Conservation (phyloP, 2,888 invertebrate genomes). For the Acrocyrtus sp. region DNA sequence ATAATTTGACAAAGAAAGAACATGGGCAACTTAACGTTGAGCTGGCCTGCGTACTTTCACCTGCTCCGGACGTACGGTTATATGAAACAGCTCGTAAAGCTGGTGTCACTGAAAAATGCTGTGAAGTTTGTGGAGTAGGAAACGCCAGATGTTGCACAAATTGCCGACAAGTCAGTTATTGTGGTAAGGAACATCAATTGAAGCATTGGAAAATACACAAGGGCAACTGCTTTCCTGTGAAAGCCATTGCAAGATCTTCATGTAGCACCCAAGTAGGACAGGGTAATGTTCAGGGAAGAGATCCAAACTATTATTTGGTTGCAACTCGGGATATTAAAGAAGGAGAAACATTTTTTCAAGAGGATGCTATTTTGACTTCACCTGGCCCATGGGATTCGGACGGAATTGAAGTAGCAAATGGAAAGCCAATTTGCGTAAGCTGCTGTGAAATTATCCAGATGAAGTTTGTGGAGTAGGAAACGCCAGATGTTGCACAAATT, state of each 20-base stretch:
- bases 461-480: conserved; percentile 9
- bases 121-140: conserved; percentile 7
- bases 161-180: conserved; percentile 25
- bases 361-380: conserved; percentile 4
- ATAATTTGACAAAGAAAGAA: too few species aligned
- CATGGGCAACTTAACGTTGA: too few species aligned
- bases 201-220: conserved; percentile 22
- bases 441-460: conserved; percentile 34
- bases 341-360: conserved; percentile 19
- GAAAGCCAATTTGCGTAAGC: conserved; percentile 24
- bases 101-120: neutral
- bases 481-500: conserved; percentile 21
- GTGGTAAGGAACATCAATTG: conserved; percentile 21
- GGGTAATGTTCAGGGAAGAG: conserved; percentile 2
- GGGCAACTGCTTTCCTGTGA: conserved; percentile 13
- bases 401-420: conserved; percentile 29
- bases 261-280: too few species aligned
- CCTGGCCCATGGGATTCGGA: conserved; percentile 27
- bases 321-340: conserved; percentile 25
- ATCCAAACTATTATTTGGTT: neutral
- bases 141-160: conserved; percentile 22
- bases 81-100: too few species aligned
- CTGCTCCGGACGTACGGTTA: too few species aligned
- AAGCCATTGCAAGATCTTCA: neutral
- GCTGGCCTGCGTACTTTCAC: too few species aligned